Conservation (phyloP, 2,888 invertebrate species). For the Eupsilia transversa region DNA sequence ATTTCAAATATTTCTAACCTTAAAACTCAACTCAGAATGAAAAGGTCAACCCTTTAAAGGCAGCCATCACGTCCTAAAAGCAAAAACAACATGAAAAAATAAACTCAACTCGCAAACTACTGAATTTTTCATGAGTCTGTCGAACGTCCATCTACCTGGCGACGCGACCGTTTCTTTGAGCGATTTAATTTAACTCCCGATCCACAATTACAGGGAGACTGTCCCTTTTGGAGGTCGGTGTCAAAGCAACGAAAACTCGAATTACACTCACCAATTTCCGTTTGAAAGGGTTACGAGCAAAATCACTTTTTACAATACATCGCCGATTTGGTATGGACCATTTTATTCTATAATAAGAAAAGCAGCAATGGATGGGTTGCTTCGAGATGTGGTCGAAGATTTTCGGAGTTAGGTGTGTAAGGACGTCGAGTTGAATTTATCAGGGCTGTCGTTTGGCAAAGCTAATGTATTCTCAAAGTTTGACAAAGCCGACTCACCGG, state of each 20-base stretch:
- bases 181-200: constrained; percentile 81
- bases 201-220: constrained; percentile 81
- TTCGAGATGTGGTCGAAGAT: constrained; percentile 35
- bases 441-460: constrained; percentile 81
- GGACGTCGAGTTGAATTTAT: constrained; percentile 83
- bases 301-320: constrained; percentile 62
- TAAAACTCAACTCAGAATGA: constrained; percentile 25
- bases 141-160: constrained; percentile 42
- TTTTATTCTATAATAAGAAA: constrained; percentile 4
- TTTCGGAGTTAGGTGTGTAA: constrained; percentile 30
- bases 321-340: constrained; percentile 48
- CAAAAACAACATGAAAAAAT: constrained; percentile 64
- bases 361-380: constrained; percentile 62
- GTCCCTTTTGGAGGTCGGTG: constrained; percentile 80
- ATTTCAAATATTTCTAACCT: constrained; percentile 31
- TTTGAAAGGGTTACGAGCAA: constrained; percentile 62
- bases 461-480: constrained; percentile 88
- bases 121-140: constrained; percentile 63
- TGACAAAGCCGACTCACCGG: constrained; percentile 82
- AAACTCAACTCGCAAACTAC: constrained; percentile 63
- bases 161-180: constrained; percentile 75
- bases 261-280: constrained; percentile 69
- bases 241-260: constrained; percentile 77
- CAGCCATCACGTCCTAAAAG: constrained; percentile 38
- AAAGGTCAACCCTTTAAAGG: constrained; percentile 44